phyloP scores from a whole-genome alignment of 2,888 invertebrate genomes.

The Euplagia quadripunctaria region DNA sequence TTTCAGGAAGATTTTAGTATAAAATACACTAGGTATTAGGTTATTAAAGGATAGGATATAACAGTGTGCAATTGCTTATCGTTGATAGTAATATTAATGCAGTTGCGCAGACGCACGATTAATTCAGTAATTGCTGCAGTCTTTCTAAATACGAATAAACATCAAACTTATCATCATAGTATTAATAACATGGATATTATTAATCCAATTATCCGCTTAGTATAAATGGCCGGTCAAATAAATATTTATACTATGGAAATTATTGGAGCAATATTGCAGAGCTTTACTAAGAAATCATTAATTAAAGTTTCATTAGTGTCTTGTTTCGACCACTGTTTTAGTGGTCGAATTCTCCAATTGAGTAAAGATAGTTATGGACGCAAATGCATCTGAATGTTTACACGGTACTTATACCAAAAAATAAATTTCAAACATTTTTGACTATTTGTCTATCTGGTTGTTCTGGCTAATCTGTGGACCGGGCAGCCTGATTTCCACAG shows the following conservation, averaged over 20 bases:
- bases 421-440: no score
- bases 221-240: constrained; percentile 29
- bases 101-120: not conserved
- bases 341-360: no score
- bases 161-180: constrained; percentile 34
- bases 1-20: not conserved
- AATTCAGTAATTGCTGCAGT: not conserved
- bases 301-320: constrained; percentile 13
- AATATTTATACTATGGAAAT: constrained; percentile 47
- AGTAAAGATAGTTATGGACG: no score
- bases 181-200: constrained; percentile 36
- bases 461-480: no score
- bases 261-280: constrained; percentile 31
- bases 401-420: no score
- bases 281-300: constrained; percentile 29
- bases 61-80: not conserved
- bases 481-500: no score
- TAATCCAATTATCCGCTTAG: constrained; percentile 43
- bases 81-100: not conserved
- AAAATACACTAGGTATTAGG: not conserved
- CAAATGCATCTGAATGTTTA: no score
- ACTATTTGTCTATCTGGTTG: no score
- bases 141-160: constrained; percentile 46
- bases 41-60: not conserved
- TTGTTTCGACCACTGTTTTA: no score